A percentile compares a stretch with the other conserved stretches of the same genome.
Evolutionary conservation across 1,140 invertebrate species (phyloP).

Genomic region (Radopholus similis): DNA sequence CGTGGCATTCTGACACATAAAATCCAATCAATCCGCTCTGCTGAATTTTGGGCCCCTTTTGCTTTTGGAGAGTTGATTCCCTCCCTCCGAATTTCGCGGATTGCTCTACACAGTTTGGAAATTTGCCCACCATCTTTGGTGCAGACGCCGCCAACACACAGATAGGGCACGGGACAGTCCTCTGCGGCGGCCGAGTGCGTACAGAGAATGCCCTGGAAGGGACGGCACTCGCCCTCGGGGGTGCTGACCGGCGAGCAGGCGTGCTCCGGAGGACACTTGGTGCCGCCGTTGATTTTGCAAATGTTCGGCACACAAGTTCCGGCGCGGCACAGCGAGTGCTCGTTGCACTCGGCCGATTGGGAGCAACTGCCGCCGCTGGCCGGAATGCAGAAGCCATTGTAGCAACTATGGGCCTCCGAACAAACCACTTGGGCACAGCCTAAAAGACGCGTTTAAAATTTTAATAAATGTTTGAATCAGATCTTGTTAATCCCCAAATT

Average conservation of each 20-base stretch:
- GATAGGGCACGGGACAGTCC: slow-evolving; percentile 40
- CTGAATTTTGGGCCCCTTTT: background rate
- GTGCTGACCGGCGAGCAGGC: slow-evolving; percentile 27
- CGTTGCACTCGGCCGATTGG: slow-evolving; percentile 23
- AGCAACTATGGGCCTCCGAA: slow-evolving; percentile 37
- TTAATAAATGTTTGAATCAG: background rate
- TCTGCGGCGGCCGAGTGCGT: slow-evolving; percentile 21
- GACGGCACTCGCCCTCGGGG: slow-evolving; percentile 48
- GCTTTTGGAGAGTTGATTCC: background rate
- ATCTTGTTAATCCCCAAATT: slow-evolving; percentile 13
- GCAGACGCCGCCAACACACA: slow-evolving; percentile 50
- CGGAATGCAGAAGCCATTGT: slow-evolving; percentile 48
- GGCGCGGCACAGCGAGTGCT: slow-evolving; percentile 25
- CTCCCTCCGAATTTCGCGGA: no score
- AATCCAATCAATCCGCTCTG: background rate
- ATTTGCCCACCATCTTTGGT: slow-evolving; percentile 42
- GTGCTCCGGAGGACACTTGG: slow-evolving; percentile 40
- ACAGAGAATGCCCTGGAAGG: slow-evolving; percentile 27
- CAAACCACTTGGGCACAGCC: slow-evolving; percentile 50
- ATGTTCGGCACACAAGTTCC: slow-evolving; percentile 30
- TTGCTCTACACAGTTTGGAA: no score
- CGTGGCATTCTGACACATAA: slow-evolving; percentile 51
- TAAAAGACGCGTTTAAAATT: slow-evolving; percentile 26
- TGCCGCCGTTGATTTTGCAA: slow-evolving; percentile 17
- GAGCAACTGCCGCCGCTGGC: slow-evolving; percentile 12